Evolutionary conservation across 2,888 invertebrate genomes (phyloP).

Genomic region (Ceratothoa steindachneri): DNA sequence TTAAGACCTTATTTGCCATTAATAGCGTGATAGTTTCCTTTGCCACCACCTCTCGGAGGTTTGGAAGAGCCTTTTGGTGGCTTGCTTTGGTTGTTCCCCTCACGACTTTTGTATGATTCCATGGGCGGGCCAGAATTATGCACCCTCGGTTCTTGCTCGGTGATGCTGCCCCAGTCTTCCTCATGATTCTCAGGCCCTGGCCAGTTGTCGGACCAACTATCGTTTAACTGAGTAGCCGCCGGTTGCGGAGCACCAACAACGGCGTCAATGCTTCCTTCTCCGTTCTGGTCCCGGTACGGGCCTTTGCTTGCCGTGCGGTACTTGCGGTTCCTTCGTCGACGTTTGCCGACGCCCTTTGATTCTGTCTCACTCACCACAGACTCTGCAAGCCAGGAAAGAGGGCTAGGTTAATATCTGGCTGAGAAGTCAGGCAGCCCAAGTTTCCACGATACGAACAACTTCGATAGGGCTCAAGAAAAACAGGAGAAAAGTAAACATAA

Average conservation of each 20-base stretch:
- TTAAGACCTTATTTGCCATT: conserved; percentile 6
- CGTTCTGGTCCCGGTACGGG: background rate
- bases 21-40: background rate
- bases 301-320: background rate
- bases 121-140: background rate
- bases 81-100: background rate
- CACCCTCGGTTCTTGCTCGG: background rate
- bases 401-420: too few relatives aligned
- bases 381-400: background rate
- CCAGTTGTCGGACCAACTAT: too few relatives aligned
- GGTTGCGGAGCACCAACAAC: background rate
- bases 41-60: background rate
- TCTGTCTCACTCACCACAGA: conserved; percentile 1
- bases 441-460: too few relatives aligned
- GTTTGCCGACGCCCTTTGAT: background rate
- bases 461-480: too few relatives aligned
- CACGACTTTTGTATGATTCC: background rate
- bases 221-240: background rate
- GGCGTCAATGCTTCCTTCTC: background rate
- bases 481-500: too few relatives aligned
- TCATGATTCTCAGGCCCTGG: background rate
- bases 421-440: too few relatives aligned
- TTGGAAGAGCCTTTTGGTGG: conserved; percentile 7
- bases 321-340: background rate
- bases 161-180: background rate